Evolutionary conservation across 2,888 invertebrate species (phyloP), one percentile per base, ranked within the genome.

Genomic region (Dendrolimus houi): DNA sequence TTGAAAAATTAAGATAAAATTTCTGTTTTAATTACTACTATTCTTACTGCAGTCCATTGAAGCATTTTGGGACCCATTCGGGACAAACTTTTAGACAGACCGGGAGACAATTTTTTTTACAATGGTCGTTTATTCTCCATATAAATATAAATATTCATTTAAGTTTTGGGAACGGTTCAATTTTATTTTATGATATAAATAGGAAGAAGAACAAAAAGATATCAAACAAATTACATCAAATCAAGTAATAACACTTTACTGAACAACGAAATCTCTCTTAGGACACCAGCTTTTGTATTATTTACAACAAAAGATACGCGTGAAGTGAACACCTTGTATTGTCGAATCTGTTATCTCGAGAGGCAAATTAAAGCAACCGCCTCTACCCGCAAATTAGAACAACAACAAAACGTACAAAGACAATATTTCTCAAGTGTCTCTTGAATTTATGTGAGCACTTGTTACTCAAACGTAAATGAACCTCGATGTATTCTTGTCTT

Each of bases 301-400:
- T 47, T 47, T 47, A 47, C 67, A 65, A 71, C 67, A 69, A 71
- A 70, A 71, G 68, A 71, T 70, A 74, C 67, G 67, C 68, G 66
- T 71, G 67, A 68, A 71, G 67, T 67, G 66, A 79, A 75, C 75
- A 75, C 69, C 75, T 75, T 71, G 71, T 72, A 73, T 74, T 77
- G 77, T 77, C 66, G 64, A 64, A 71, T 71, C 71, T 59, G 72
- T 75, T 78, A 77, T 77, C 79, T 69, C 68, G 60, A 64, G 66
- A 70, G 66, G 68, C 71, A 72, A 74, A 74, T 72, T 72, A 71
- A 67, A 71, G 63, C 67, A 62, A 68, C 69, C 66, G 59, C 65
- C 63, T 65, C 64, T 64, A 64, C 59, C 68, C 72, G 62, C 70
- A 74, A 79, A 76, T 77, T 72, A 74, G 66, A 66, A 72, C 70